These are phyloP conservation scores for Albula goreensis DNA, from an alignment of 2,113 vertebrate genomes.

Conservation along the genomic window DNA sequence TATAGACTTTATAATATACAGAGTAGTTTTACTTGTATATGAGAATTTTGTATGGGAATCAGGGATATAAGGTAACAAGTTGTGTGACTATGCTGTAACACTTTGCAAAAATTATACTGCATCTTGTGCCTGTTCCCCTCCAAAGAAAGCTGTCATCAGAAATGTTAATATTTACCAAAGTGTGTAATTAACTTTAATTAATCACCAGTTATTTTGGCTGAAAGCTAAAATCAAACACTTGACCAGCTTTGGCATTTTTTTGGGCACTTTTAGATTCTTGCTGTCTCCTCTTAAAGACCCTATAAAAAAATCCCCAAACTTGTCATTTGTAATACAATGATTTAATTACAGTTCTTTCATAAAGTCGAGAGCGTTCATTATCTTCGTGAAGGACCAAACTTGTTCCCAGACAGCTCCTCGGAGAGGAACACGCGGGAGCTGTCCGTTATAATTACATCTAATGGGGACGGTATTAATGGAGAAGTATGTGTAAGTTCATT, in stretches of 20 bases:
- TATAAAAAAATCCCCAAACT: background rate
- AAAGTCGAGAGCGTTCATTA: background rate
- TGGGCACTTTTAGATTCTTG: background rate
- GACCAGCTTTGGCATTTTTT: background rate
- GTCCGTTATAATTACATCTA: background rate
- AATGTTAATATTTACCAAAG: constrained; percentile 11
- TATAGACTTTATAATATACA: no score
- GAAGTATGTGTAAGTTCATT: background rate
- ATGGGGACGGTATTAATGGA: background rate
- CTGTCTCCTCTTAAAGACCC: background rate
- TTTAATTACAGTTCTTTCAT: background rate
- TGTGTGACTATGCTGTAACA: background rate
- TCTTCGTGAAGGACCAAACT: background rate
- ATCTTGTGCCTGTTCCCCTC: background rate
- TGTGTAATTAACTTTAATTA: background rate
- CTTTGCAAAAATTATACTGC: background rate
- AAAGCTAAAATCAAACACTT: background rate
- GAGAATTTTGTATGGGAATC: no score
- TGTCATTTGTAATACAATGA: background rate
- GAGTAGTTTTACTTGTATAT: no score
- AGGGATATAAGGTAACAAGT: no score
- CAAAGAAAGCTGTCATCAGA: background rate
- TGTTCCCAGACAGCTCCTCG: background rate
- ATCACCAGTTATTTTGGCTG: background rate
- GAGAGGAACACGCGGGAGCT: background rate